Conservation (phyloP, 2,113 vertebrate genomes). For the Camelus bactrianus region DNA sequence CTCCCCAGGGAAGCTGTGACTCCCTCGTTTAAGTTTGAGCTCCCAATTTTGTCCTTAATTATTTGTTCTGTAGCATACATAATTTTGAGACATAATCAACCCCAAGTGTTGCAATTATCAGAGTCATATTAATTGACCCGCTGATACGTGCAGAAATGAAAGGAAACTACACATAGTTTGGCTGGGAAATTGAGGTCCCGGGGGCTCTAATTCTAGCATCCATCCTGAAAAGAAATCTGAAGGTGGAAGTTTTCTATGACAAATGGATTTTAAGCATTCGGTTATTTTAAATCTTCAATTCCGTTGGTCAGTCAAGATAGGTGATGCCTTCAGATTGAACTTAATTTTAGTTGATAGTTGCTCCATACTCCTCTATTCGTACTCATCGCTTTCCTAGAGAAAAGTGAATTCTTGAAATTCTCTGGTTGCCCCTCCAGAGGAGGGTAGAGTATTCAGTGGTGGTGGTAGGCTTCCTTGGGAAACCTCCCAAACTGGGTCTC, state of each 20-base stretch:
- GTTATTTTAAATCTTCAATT: background rate
- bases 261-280: background rate
- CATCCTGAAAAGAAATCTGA: conserved; percentile 51
- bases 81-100: conserved; percentile 82
- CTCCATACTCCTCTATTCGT: background rate
- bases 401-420: background rate
- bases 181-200: conserved; percentile 48
- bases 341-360: background rate
- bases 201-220: conserved; percentile 61
- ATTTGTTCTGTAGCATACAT: conserved; percentile 76
- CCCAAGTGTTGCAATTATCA: conserved; percentile 61
- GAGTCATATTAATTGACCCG: conserved; percentile 80
- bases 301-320: background rate
- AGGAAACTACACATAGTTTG: conserved; percentile 73
- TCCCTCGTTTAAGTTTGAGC: conserved; percentile 71
- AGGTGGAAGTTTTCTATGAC: background rate
- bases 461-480: background rate
- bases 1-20: conserved; percentile 63
- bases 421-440: background rate
- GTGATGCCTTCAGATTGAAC: background rate
- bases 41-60: conserved; percentile 69
- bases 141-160: conserved; percentile 83
- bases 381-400: background rate
- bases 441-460: background rate
- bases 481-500: background rate